Evolutionary conservation across 2,888 invertebrate genomes (phyloP).

Genomic region (Hydropsyche betteni): DNA sequence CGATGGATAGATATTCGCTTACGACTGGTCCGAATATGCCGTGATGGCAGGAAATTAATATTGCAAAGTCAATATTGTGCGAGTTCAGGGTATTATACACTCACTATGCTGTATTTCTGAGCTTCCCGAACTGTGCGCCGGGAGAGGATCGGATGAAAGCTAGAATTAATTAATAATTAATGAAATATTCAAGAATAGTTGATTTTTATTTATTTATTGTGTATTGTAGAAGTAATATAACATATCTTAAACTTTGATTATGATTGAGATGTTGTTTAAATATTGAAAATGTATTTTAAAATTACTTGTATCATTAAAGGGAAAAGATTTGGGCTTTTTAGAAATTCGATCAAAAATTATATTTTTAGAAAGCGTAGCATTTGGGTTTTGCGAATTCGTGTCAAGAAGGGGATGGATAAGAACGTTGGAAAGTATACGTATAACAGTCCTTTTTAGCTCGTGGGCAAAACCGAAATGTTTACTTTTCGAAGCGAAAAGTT

Average conservation of each 20-base stretch:
- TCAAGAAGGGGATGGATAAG: neutral
- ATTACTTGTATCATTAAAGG: too few species aligned
- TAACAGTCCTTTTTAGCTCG: neutral
- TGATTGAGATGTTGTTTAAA: too few species aligned
- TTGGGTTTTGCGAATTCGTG: neutral
- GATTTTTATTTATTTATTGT: neutral
- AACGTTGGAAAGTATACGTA: neutral
- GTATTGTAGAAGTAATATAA: neutral
- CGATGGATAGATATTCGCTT: conserved; percentile 18
- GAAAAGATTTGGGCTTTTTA: too few species aligned
- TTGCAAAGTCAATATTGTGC: conserved; percentile 45
- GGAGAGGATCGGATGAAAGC: too few species aligned
- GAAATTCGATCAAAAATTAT: too few species aligned
- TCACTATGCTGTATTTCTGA: neutral
- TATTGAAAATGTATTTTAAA: too few species aligned
- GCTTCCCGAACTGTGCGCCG: too few species aligned
- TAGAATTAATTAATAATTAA: neutral
- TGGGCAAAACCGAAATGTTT: conserved; percentile 36
- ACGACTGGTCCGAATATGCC: conserved; percentile 35
- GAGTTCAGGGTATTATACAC: conserved; percentile 41
- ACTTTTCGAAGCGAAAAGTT: conserved; percentile 33
- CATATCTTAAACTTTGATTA: too few species aligned
- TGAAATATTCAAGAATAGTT: neutral
- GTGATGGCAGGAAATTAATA: conserved; percentile 44
- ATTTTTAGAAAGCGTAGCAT: neutral